Conservation (phyloP, 2,888 invertebrate genomes). For the Cerceris ruficornis region DNA sequence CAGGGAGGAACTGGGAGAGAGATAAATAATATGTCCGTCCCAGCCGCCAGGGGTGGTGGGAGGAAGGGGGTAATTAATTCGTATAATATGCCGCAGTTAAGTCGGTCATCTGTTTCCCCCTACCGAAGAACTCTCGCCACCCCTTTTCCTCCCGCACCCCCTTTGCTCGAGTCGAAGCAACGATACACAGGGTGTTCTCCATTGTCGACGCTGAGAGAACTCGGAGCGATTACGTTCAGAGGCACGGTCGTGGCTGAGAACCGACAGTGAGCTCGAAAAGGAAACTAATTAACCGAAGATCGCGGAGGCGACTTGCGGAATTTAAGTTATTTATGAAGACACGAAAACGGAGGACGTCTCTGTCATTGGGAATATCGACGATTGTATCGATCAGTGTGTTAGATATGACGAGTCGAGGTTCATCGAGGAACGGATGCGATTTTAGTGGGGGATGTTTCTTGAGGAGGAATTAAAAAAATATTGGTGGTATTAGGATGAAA, state of each 20-base stretch:
- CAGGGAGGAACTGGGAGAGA: constrained; percentile 61
- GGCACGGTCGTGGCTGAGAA: not conserved
- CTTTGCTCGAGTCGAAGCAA: constrained; percentile 11
- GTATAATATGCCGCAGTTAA: constrained; percentile 81
- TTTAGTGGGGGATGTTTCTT: too few species aligned
- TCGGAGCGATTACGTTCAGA: constrained; percentile 21
- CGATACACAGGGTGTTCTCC: constrained; percentile 30
- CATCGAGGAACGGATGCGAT: too few species aligned
- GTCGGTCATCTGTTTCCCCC: constrained; percentile 78
- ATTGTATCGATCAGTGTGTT: too few species aligned
- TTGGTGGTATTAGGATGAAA: too few species aligned
- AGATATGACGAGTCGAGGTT: too few species aligned
- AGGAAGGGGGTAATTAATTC: constrained; percentile 77
- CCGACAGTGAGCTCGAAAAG: not conserved
- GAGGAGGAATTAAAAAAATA: too few species aligned
- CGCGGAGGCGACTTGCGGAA: constrained; percentile 2
- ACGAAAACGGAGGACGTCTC: not conserved
- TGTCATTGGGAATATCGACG: not conserved
- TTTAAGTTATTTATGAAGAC: not conserved
- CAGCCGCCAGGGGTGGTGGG: constrained; percentile 65
- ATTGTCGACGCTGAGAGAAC: constrained; percentile 15
- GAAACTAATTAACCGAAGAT: constrained; percentile 20
- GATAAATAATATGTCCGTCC: constrained; percentile 80
- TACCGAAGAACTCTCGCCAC: constrained; percentile 43
- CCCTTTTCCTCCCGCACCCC: constrained; percentile 14